Evolutionary conservation across 2,888 invertebrate species (phyloP), one percentile per base, ranked within the genome.

Genomic region (Andrena fulva): DNA sequence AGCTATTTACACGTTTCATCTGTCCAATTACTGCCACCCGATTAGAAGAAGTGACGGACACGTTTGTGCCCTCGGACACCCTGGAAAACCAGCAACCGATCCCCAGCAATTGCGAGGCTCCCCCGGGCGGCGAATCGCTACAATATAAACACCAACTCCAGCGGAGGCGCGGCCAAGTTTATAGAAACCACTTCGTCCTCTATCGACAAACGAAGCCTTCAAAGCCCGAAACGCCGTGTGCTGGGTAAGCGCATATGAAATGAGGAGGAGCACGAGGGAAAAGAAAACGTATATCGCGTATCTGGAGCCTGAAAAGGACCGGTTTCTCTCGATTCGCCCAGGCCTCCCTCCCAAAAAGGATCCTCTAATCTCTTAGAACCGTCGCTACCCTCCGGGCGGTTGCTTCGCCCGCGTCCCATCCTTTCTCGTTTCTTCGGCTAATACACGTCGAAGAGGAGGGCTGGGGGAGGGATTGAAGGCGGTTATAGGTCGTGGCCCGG

Each of bases 351-450:
- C 67, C 59, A 27, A 33, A 74, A 24, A 75, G 78, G 71, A 82
- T 86, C 78, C 84, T 56, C 68, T 87, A 89, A 87, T 88, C 85
- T 87, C 70, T 77, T 64, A 77, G 84, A 70, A 67, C 59, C 16
- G 62, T 70, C 71, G n/a, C 69, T 59, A 31, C 24, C 64, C 54
- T 24, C 62, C 35, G 31, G 59, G 60, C 12, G 63, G 74, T 64
- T 74, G 66, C 72, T 73, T 73, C 75, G 54, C 60, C 56, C 73
- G n/a, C 64, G 59, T 56, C 60, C 20, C 63, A 70, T 52, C 69
- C 77, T 71, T 82, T 82, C 86, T 73, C 85, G 60, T 90, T 89
- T 85, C 87, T 56, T 56, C 24, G 3, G 56, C 24, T 56, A 56
- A 29, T 52, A 29, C 56, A 24, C 56, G 56, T 20, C 24, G 20